These are phyloP conservation scores for Bombus affinis DNA, from an alignment of 1,140 invertebrate species.

Conservation along the genomic window DNA sequence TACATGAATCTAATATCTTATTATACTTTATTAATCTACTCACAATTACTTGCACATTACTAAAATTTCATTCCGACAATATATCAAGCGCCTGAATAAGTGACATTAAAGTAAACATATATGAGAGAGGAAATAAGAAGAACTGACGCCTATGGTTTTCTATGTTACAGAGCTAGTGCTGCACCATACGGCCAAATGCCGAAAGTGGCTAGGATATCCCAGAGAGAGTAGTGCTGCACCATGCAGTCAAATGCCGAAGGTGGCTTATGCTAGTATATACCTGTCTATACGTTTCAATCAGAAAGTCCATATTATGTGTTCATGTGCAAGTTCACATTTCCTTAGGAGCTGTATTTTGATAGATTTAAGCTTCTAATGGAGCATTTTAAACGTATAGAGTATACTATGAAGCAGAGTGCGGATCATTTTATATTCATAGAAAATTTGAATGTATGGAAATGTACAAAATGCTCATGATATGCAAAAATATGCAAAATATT, in stretches of 20 bases:
- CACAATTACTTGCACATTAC: not conserved
- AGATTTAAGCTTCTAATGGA: not conserved
- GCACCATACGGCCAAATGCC: no score
- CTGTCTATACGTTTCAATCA: not conserved
- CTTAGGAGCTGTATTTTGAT: not conserved
- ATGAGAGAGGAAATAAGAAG: no score
- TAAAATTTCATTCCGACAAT: not conserved
- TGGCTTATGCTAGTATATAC: no score
- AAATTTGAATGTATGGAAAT: not conserved
- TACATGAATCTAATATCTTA: not conserved
- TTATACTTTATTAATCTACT: slow-evolving; percentile 8
- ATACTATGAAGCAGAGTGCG: not conserved
- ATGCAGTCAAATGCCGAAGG: no score
- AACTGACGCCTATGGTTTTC: no score
- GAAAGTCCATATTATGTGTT: not conserved
- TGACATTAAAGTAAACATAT: not conserved
- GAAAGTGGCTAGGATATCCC: not conserved
- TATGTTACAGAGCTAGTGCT: no score
- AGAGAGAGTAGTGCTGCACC: no score
- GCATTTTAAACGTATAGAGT: not conserved
- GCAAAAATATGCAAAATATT: not conserved
- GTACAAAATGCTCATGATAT: not conserved
- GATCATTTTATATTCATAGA: not conserved
- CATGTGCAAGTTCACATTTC: not conserved
- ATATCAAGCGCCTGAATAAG: not conserved